Evolutionary conservation across 2,113 vertebrate genomes (phyloP).

Genomic region (Nibea albiflora): DNA sequence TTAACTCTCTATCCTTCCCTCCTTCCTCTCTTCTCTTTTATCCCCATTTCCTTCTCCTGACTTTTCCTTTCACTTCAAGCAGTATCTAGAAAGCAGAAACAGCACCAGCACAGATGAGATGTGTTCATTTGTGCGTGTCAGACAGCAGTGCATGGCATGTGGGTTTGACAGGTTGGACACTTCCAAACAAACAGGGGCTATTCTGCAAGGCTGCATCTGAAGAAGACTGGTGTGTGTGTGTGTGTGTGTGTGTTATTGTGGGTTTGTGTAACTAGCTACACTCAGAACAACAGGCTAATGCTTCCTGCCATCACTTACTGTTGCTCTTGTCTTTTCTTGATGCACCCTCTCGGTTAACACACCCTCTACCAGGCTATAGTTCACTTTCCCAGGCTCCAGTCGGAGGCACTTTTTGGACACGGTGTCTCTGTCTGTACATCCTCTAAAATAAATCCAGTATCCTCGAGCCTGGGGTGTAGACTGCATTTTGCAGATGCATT

Average conservation of each 20-base stretch:
- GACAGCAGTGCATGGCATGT: conserved; percentile 69
- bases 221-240: conserved; percentile 19
- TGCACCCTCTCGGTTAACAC: conserved; percentile 16
- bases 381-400: conserved; percentile 12
- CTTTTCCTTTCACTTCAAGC: conserved; percentile 53
- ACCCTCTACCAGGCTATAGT: conserved; percentile 1
- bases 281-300: conserved; percentile 41
- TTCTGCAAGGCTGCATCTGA: conserved; percentile 58
- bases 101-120: conserved; percentile 67
- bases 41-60: conserved; percentile 35
- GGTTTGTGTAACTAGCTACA: conserved; percentile 24
- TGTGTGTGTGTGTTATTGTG: not conserved
- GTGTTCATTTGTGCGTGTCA: conserved; percentile 80
- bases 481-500: not conserved
- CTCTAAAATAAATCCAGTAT: not conserved
- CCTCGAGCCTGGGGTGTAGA: not conserved
- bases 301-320: conserved; percentile 29
- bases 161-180: conserved; percentile 73
- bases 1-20: not conserved
- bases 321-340: conserved; percentile 28
- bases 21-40: conserved; percentile 15
- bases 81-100: conserved; percentile 54
- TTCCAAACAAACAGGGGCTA: conserved; percentile 70
- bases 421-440: not conserved
- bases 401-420: not conserved